Conservation (phyloP, 2,888 invertebrate genomes). For the Drosophila infuscata region DNA sequence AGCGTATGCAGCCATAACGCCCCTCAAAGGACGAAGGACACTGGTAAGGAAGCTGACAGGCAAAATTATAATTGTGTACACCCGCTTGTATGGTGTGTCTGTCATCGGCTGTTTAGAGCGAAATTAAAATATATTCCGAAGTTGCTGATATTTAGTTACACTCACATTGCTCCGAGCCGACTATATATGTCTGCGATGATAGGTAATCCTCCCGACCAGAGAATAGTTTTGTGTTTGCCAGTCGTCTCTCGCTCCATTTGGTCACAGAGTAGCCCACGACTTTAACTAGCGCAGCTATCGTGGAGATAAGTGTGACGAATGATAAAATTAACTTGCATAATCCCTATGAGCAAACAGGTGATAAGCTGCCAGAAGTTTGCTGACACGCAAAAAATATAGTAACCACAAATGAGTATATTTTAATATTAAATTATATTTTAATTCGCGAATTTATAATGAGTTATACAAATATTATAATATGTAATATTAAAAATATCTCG, state of each 20-base stretch:
- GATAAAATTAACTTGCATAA: neutral
- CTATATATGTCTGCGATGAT: slow-evolving; percentile 84
- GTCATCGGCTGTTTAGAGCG: slow-evolving; percentile 36
- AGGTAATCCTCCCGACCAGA: slow-evolving; percentile 85
- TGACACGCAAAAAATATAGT: neutral
- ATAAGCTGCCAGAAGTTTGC: slow-evolving; percentile 6
- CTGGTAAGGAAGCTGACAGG: slow-evolving; percentile 86
- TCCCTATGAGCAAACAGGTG: neutral
- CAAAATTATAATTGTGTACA: slow-evolving; percentile 85
- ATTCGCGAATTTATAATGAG: neutral
- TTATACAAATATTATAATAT: neutral
- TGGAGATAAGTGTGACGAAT: slow-evolving; percentile 9
- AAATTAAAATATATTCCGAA: neutral
- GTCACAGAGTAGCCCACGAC: slow-evolving; percentile 78
- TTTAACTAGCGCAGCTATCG: slow-evolving; percentile 70
- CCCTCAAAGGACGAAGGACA: slow-evolving; percentile 93
- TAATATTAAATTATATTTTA: neutral
- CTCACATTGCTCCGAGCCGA: slow-evolving; percentile 86
- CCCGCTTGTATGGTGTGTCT: slow-evolving; percentile 82
- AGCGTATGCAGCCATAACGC: slow-evolving; percentile 90
- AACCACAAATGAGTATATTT: neutral
- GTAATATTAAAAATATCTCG: neutral
- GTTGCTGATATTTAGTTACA: neutral
- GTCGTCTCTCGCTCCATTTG: slow-evolving; percentile 72
- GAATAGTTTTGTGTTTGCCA: slow-evolving; percentile 62